Percentiles rank a stretch among this genome's conserved stretches.
Conservation (phyloP, 2,113 vertebrate species). For the Colinus virginianus region DNA sequence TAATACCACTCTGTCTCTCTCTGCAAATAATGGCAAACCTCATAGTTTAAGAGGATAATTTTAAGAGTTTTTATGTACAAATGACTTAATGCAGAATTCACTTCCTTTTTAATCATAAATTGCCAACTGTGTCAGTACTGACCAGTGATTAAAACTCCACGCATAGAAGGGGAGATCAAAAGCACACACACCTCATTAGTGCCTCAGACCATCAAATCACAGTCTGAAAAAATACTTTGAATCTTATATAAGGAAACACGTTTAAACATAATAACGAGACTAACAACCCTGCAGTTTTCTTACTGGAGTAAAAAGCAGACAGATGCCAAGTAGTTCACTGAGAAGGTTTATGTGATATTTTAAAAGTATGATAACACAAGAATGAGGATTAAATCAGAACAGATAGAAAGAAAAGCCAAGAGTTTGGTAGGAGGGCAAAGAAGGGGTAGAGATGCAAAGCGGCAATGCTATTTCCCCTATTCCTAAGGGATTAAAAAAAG, state of each 20-base stretch:
- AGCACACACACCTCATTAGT: background rate
- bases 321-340: background rate
- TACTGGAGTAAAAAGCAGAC: background rate
- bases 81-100: background rate
- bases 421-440: background rate
- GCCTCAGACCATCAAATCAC: background rate
- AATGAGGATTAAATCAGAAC: background rate
- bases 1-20: background rate
- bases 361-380: background rate
- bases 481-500: background rate
- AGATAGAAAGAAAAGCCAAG: background rate
- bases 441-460: fast-evolving
- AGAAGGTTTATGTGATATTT: background rate
- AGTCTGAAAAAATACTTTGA: background rate
- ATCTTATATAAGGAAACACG: background rate
- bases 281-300: background rate
- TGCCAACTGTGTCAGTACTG: background rate
- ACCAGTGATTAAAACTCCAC: background rate
- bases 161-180: background rate
- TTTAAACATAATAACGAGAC: background rate
- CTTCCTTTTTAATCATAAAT: background rate
- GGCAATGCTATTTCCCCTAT: background rate
- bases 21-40: background rate
- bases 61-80: background rate
- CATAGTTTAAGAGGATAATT: background rate